A percentile compares a stretch with the other conserved stretches of the same genome.
phyloP scores from a whole-genome alignment of 2,113 vertebrate species.

The Acinonyx jubatus region DNA sequence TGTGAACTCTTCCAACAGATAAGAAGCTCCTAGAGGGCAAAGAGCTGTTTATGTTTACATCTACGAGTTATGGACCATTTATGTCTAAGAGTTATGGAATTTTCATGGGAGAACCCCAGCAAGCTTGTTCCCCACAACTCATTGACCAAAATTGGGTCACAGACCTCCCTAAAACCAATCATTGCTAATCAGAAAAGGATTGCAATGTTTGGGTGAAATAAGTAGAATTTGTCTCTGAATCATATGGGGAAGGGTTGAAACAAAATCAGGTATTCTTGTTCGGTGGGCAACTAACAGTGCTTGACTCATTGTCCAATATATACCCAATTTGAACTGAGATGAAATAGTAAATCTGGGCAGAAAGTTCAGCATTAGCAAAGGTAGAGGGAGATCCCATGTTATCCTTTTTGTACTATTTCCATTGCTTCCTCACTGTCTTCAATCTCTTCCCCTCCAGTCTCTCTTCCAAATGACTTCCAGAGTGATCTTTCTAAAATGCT shows the following conservation, averaged over 20 bases:
- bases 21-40: accelerated
- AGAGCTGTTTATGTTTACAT: no score
- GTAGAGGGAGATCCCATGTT: background rate
- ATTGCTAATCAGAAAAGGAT: background rate
- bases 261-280: background rate
- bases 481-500: background rate
- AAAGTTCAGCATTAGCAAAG: background rate
- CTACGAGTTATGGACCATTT: background rate
- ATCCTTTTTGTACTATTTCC: background rate
- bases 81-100: background rate
- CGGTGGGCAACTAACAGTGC: background rate
- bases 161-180: background rate
- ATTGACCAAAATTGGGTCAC: background rate
- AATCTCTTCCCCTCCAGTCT: background rate
- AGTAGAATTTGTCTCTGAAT: background rate
- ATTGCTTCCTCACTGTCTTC: background rate
- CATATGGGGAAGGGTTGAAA: background rate
- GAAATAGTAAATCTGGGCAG: background rate
- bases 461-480: background rate
- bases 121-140: background rate
- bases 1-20: background rate
- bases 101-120: background rate
- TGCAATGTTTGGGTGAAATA: background rate
- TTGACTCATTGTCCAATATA: background rate
- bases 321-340: background rate